Percentiles rank a stretch among this genome's conserved stretches.
These are phyloP conservation scores for Zalophus californianus DNA, from an alignment of 2,797 vertebrate species.

Conservation along the genomic window DNA sequence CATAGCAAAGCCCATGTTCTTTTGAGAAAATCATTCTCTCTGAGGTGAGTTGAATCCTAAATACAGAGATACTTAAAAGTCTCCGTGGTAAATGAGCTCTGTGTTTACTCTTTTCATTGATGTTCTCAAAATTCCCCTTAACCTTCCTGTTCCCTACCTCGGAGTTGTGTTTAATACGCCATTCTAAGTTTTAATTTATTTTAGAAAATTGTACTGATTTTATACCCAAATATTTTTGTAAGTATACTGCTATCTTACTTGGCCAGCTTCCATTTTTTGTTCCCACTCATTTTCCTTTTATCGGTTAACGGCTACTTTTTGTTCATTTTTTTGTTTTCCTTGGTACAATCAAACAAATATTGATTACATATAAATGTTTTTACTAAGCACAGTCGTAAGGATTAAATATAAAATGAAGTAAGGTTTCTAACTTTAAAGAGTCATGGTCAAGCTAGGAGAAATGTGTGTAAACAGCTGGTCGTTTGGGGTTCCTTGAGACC, in stretches of 20 bases:
- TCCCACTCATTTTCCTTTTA: not conserved
- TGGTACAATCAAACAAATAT: not conserved
- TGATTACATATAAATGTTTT: not conserved
- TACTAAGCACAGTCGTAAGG: not conserved
- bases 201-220: not conserved
- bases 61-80: not conserved
- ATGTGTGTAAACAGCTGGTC: not conserved
- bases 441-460: not conserved
- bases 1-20: not conserved
- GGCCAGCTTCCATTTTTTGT: not conserved
- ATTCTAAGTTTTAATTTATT: not conserved
- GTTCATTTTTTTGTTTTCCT: not conserved
- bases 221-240: not conserved
- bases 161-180: not conserved
- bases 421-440: not conserved
- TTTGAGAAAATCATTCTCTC: not conserved
- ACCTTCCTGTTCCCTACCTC: not conserved
- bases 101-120: not conserved
- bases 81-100: not conserved
- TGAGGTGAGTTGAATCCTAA: not conserved
- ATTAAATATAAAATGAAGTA: conserved; percentile 2
- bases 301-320: not conserved
- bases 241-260: not conserved
- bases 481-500: not conserved
- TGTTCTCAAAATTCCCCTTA: not conserved